Conservation (phyloP, 2,888 invertebrate species). For the Phaonia tiefii region DNA sequence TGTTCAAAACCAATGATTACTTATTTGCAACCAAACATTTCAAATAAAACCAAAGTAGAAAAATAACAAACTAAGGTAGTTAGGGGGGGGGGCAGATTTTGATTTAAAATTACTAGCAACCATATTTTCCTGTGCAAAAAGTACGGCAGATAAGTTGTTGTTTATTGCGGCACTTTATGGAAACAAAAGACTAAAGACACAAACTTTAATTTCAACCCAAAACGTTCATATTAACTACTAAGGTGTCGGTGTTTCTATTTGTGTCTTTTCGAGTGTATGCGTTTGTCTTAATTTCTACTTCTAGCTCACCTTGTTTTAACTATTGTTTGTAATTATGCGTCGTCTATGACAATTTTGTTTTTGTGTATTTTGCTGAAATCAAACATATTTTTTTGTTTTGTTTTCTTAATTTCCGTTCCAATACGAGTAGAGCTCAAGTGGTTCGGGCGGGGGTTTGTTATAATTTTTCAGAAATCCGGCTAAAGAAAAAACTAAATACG, state of each 20-base stretch:
- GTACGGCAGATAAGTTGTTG: too few species aligned
- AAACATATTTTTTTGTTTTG: neutral
- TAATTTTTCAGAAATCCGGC: conserved; percentile 33
- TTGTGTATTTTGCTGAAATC: conserved; percentile 25
- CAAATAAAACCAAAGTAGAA: conserved; percentile 17
- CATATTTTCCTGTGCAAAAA: conserved; percentile 16
- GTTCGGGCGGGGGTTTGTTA: conserved; percentile 30
- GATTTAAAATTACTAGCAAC: neutral
- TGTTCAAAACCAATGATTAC: conserved; percentile 17
- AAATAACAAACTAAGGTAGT: neutral
- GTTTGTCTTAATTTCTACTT: conserved; percentile 33
- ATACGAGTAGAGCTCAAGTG: conserved; percentile 46
- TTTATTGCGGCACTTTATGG: neutral
- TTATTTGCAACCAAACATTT: conserved; percentile 15
- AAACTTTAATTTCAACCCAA: neutral
- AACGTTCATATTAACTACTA: neutral
- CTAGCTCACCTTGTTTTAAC: conserved; percentile 43
- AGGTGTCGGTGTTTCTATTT: neutral
- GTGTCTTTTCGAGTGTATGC: neutral
- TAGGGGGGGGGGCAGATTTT: neutral
- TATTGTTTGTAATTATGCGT: conserved; percentile 35
- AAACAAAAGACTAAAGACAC: conserved; percentile 37
- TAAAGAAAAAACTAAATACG: conserved; percentile 8
- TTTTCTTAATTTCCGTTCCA: conserved; percentile 59
- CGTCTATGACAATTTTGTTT: conserved; percentile 60